Evolutionary conservation across 2,888 invertebrate species (phyloP).

Genomic region (Eueremaeus valkanovi): DNA sequence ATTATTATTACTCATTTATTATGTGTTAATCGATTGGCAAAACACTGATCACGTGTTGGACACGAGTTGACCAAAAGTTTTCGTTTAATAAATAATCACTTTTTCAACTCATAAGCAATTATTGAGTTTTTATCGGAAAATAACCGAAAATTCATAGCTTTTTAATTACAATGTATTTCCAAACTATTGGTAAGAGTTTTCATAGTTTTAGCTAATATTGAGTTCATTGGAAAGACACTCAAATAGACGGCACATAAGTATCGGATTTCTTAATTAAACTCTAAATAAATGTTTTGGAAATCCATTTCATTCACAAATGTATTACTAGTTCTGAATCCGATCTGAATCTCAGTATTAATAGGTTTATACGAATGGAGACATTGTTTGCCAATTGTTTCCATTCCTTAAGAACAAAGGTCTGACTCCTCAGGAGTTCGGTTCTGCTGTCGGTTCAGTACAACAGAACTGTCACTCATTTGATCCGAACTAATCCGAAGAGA

Average conservation of each 20-base stretch:
- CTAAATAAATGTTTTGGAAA: background rate
- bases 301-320: background rate
- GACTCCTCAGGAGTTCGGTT: background rate
- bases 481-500: too few relatives aligned
- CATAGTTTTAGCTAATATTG: background rate
- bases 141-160: too few relatives aligned
- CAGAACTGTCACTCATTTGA: background rate
- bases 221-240: background rate
- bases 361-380: conserved; percentile 1
- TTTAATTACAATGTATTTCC: too few relatives aligned
- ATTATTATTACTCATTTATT: too few relatives aligned
- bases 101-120: too few relatives aligned
- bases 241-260: too few relatives aligned
- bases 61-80: too few relatives aligned
- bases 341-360: background rate
- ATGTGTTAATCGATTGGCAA: too few relatives aligned
- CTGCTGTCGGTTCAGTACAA: too few relatives aligned
- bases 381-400: conserved; percentile 7
- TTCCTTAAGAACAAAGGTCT: background rate
- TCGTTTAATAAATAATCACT: too few relatives aligned
- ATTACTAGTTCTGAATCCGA: background rate
- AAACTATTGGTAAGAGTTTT: too few relatives aligned
- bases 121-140: conserved; percentile 3
- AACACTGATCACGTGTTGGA: too few relatives aligned
- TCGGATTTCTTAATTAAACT: background rate